Base-by-base conservation (phyloP, 2,797 vertebrate species). In the Chanos chanos region DNA sequence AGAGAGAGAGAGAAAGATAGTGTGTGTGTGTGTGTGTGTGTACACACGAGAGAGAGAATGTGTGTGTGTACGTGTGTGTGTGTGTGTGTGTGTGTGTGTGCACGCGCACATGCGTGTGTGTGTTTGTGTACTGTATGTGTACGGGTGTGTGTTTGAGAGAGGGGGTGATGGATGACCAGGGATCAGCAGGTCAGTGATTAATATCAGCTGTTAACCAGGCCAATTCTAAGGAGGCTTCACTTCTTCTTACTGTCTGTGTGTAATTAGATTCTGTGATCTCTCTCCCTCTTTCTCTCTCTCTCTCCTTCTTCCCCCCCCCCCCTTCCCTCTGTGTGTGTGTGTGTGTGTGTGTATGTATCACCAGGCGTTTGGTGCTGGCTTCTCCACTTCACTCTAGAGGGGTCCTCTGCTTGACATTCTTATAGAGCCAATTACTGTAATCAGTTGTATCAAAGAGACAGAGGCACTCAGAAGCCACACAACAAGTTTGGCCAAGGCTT, bases 361-460 rank as follows among this genome's bases (percentile, higher is more conserved):
- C 28, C 30, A 44, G 27, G 30, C 15, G 28, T 37, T 37, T 19
- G 37, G 34, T 28, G 30, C 49, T 65, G 66, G 71, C 64, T 71
- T 68, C 70, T 43, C 51, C 53, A 50, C 64, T 53, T 28, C 16
- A 48, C 67, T 61, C 54, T 61, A 56, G 61, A 65, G 36, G 53
- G 56, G 50, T 59, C 63, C 68, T 64, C 64, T 63, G 74, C 70
- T 53, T 64, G 64, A 75, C 66, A 64, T 70, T 70, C 66, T 62
- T 66, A 60, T 69, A 74, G 66, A 61, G 61, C 60, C 64, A 74
- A 77, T 77, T 74, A 77, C 70, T 65, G 66, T 77, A 77, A 77
- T 77, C 64, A 62, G 49, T 50, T 66, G 45, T 56, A 77, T 72
- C 68, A 74, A 72, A 77, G 72, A 45, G 43, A 57, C 63, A 52